phyloP scores from a whole-genome alignment of 2,888 invertebrate genomes.

The Balanococcus diminutus region DNA sequence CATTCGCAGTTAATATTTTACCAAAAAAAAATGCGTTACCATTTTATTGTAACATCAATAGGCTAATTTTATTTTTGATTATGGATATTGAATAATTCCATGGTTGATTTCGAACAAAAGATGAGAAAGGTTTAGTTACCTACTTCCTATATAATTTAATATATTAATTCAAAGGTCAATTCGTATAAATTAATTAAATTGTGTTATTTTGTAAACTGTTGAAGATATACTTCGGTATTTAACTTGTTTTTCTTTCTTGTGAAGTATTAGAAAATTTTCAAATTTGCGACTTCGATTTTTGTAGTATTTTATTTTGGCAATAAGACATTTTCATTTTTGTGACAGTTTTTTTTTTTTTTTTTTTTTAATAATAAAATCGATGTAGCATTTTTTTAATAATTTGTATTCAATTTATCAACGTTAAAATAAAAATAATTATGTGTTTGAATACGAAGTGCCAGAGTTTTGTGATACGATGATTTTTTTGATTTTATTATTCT shows the following conservation, averaged over 20 bases:
- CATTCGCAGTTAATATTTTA: not conserved
- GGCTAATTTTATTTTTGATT: not conserved
- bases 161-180: not conserved
- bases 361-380: no score
- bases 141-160: constrained; percentile 24
- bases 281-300: not conserved
- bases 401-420: not conserved
- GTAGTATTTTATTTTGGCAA: not conserved
- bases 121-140: constrained; percentile 23
- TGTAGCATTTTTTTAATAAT: not conserved
- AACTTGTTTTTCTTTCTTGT: not conserved
- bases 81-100: not conserved
- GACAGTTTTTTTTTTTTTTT: constrained; percentile 11
- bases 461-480: constrained; percentile 39
- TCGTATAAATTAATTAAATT: not conserved
- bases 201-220: not conserved
- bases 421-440: constrained; percentile 15
- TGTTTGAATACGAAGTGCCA: constrained; percentile 26
- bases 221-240: no score
- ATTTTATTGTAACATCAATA: constrained; percentile 27
- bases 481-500: constrained; percentile 14
- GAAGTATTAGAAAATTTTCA: not conserved
- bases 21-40: constrained; percentile 29
- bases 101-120: not conserved
- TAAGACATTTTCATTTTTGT: not conserved